Evolutionary conservation across 2,113 vertebrate genomes (phyloP).

Genomic region (Monarcha castaneiventris): DNA sequence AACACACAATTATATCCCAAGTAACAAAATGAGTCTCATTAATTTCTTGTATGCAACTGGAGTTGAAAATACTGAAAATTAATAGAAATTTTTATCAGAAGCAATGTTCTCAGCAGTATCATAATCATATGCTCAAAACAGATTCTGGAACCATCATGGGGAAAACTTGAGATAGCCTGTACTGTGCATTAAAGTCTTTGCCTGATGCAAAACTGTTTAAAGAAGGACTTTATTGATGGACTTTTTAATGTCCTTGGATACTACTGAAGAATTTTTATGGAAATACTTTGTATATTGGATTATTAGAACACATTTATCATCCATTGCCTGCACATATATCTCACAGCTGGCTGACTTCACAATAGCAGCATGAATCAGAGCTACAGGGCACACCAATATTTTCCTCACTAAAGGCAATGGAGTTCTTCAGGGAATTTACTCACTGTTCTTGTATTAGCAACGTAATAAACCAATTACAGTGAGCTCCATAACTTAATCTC

Average conservation of each 20-base stretch:
- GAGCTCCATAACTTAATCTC: background rate
- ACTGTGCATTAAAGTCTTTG: background rate
- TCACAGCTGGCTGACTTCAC: constrained; percentile 43
- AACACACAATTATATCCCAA: background rate
- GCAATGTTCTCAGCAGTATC: background rate
- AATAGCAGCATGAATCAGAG: constrained; percentile 49
- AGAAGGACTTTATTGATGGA: constrained; percentile 20
- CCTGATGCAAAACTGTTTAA: constrained; percentile 6
- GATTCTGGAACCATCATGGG: constrained; percentile 26
- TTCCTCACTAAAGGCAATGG: constrained; percentile 20
- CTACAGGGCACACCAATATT: constrained; percentile 15
- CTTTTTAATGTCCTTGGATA: constrained; percentile 53
- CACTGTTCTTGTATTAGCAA: constrained; percentile 10
- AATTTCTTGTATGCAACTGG: background rate
- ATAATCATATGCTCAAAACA: constrained; percentile 23
- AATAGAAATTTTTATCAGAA: background rate
- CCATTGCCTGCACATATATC: constrained; percentile 6
- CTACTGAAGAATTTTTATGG: constrained; percentile 50
- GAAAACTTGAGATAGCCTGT: constrained; percentile 35
- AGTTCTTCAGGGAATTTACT: constrained; percentile 9
- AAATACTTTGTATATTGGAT: constrained; percentile 26
- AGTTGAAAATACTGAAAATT: background rate
- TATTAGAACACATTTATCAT: constrained; percentile 42
- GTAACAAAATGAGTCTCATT: background rate
- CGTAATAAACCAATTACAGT: background rate